Evolutionary conservation across 1,140 invertebrate species (phyloP).

Genomic region (Lerema accius): DNA sequence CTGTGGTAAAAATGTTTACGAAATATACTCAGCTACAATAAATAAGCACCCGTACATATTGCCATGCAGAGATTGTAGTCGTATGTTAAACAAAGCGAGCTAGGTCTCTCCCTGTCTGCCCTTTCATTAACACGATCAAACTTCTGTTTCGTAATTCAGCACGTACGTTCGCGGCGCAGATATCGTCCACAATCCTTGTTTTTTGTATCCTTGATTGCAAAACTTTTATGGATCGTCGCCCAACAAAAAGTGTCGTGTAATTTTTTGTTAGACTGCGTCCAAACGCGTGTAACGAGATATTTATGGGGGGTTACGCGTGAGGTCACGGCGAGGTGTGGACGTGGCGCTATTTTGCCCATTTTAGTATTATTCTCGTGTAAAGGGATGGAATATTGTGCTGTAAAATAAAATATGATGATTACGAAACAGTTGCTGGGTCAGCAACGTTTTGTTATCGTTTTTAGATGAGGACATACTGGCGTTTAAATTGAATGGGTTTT

Average conservation of each 20-base stretch:
- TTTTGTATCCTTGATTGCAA: constrained; percentile 49
- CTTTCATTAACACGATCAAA: constrained; percentile 27
- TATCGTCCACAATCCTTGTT: constrained; percentile 29
- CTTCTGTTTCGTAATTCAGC: constrained; percentile 23
- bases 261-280: constrained; percentile 57
- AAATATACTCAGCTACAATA: neutral
- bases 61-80: neutral
- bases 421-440: constrained; percentile 25
- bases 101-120: constrained; percentile 7
- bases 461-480: constrained; percentile 5
- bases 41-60: neutral
- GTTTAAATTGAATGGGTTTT: constrained; percentile 3
- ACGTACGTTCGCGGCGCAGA: constrained; percentile 16
- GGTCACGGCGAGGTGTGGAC: constrained; percentile 57
- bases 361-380: constrained; percentile 57
- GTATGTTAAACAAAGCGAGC: neutral
- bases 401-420: constrained; percentile 44
- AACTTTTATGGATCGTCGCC: constrained; percentile 56
- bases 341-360: constrained; percentile 49
- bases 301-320: constrained; percentile 59
- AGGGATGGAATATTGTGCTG: constrained; percentile 44
- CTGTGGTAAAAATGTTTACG: no score
- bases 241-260: constrained; percentile 56
- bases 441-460: constrained; percentile 30
- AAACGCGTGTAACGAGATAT: constrained; percentile 67